Base-by-base conservation (phyloP, 2,888 invertebrate genomes). In the Dolomedes plantarius region DNA sequence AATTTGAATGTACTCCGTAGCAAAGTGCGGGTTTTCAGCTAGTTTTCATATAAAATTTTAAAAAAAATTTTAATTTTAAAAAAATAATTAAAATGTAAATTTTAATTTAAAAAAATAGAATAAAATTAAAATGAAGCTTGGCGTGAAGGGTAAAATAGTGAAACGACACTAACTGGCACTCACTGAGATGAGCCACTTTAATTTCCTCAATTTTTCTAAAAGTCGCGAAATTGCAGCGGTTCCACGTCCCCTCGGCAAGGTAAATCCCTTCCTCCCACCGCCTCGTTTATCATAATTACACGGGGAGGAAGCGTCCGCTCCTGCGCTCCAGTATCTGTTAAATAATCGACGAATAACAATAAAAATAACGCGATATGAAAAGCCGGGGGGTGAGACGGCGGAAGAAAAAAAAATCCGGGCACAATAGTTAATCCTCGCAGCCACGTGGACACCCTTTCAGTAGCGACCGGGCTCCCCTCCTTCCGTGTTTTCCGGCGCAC, bases 331-430 rank as follows among this genome's bases (percentile, higher is more conserved):
- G 76, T 82, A 82, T 82, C 82, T 82, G 71, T 82, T 83, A 77
- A 83, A 83, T 77, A 83, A 77, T 83, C 77, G 77, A 39, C 39
- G 67, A 72, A 83, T 83, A 83, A 72, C 76, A 83, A 83, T 83
- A 83, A 77, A 75, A 75, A 83, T 75, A 82, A 74, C 56, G 56
- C 36, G 36, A 67, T 67, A 67, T 62, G 56, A 69, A 36, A 46
- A 56, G 64, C 50, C 41, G 56, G 56, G 46, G 65, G 68, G 77
- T 67, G 83, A 7, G 72, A 67, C 68, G 74, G 72, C 67, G 82
- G 56, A 56, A 46, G n/a, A n/a, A 56, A 56, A 46, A 46, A 46
- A 23, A 56, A 56, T 56, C 56, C 56, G 0, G 7, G 23, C 56
- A 85, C 83, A 85, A 85, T 77, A 41, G 67, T 77, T 77, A 85